These are phyloP conservation scores for Eudyptes chrysolophus DNA, from an alignment of 2,113 vertebrate genomes.

Conservation along the genomic window DNA sequence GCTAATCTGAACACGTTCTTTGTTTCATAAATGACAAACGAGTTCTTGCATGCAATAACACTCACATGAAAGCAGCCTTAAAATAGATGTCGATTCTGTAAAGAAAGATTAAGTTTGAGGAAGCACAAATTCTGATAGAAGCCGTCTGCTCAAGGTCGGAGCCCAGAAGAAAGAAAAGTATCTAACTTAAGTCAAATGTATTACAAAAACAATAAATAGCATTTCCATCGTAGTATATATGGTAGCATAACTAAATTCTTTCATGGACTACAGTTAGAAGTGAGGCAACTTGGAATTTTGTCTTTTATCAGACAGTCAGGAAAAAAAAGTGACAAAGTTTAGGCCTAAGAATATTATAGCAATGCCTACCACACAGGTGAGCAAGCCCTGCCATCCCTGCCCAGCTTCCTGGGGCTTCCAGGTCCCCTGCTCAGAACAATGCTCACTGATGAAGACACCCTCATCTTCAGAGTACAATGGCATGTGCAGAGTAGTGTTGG, in stretches of 20 bases:
- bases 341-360: neutral
- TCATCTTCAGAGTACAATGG: neutral
- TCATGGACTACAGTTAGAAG: neutral
- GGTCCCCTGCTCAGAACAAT: neutral
- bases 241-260: neutral
- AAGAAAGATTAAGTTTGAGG: neutral
- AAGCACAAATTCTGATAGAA: neutral
- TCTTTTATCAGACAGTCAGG: neutral
- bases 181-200: neutral
- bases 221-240: neutral
- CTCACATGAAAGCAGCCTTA: neutral
- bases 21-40: neutral
- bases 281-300: neutral
- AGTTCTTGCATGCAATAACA: neutral
- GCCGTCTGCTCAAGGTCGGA: neutral
- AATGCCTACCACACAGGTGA: accelerated
- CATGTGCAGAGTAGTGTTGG: neutral
- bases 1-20: neutral
- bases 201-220: neutral
- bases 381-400: neutral
- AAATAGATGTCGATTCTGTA: neutral
- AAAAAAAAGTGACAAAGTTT: neutral
- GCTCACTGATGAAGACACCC: neutral
- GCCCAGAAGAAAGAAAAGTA: neutral
- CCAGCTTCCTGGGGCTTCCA: neutral